Evolutionary conservation across 2,797 vertebrate species (phyloP).

Genomic region (Antrozous pallidus): DNA sequence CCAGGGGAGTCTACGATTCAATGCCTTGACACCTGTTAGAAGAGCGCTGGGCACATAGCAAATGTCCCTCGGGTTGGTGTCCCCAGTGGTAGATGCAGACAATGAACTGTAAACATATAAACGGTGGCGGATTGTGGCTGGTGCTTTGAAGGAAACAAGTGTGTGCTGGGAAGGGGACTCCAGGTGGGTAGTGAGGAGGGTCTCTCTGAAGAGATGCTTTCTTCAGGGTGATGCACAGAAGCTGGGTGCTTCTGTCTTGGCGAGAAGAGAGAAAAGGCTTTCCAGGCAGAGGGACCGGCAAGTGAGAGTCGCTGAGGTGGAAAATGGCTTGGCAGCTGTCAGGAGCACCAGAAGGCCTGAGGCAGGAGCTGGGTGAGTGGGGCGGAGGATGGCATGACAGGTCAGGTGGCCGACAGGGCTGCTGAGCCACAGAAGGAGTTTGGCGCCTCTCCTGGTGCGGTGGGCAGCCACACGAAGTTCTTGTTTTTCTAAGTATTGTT

Average conservation of each 20-base stretch:
- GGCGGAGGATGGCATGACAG: fast-evolving
- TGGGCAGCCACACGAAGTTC: background rate
- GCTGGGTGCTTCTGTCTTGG: background rate
- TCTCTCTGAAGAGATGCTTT: background rate
- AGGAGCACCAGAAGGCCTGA: constrained; percentile 16
- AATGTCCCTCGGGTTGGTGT: background rate
- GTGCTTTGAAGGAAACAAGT: background rate
- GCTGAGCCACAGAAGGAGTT: background rate
- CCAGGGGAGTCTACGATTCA: background rate
- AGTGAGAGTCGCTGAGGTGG: background rate
- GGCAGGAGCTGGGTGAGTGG: background rate
- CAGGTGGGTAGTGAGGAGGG: background rate
- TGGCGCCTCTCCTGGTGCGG: background rate
- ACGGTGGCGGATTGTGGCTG: background rate
- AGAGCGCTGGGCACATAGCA: background rate
- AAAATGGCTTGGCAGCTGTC: constrained; percentile 43
- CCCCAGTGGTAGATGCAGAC: background rate
- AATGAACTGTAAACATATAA: background rate
- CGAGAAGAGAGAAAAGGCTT: background rate
- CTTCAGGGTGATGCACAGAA: background rate
- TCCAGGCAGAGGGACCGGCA: background rate
- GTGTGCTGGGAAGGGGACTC: background rate
- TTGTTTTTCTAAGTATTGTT: background rate
- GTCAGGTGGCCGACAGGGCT: background rate
- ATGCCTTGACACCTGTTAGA: background rate